Evolutionary conservation across 2,888 invertebrate species (phyloP), one percentile per base, ranked within the genome.

Genomic region (Plemyria rubiginata): DNA sequence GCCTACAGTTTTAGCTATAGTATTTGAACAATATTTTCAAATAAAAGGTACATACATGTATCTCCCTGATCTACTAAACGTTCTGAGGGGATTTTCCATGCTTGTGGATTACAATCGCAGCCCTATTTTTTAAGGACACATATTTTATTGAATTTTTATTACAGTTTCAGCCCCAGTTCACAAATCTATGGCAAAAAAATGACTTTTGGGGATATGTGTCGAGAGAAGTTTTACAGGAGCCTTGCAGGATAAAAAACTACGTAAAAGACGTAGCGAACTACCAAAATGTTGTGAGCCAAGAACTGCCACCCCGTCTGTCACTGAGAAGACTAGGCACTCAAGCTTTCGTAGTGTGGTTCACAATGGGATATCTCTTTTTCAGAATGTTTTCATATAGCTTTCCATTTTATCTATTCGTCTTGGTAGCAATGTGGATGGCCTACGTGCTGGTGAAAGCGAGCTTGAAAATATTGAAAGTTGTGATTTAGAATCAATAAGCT

Each of bases 111-210:
- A 22, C 3, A 2, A 22, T 22, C 22, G 22, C 22, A 22, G 3
- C 22, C 22, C 22, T 22, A 22, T 22, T 22, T 22, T 22, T 22
- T 2, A 22, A 22, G 3, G 22, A 22, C 3, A 22, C 1, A 22
- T 32, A 32, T 7, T 32, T 32, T 1, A 3, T 32, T 32, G 6
- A 32, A 48, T 52, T n/a, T 15, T 54, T 46, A 57, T 93, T 94
- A 64, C 84, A 98, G 98, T 96, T 95, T 85, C 94, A 94, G 12
- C 85, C 90, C 7, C 94, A 95, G 70, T 94, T 98, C 67, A 86
- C 93, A 63, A 88, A 87, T 38, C 76, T 94, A 3, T 98, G 97
- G 91, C 92, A 94, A 66, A 93, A 94, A 71, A 84, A 91, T 16
- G 95, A 94, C 67, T 94, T 96, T 68, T 81, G 92, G 55, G 96